phyloP scores from a whole-genome alignment of 2,113 vertebrate genomes.

The Podilymbus podiceps region DNA sequence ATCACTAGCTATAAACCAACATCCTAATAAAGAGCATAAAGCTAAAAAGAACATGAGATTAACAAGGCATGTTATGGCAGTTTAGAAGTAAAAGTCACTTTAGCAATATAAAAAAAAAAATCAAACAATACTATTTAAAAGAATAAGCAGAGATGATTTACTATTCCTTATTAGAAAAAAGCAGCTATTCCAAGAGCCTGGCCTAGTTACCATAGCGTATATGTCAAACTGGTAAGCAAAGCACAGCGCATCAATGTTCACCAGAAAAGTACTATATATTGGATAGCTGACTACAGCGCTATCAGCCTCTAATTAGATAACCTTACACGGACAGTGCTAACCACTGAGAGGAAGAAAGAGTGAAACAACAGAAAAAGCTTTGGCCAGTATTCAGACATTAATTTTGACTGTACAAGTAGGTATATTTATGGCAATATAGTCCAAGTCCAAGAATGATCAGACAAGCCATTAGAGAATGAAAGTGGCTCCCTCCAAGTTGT shows the following conservation, averaged over 20 bases:
- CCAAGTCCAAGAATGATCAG: constrained; percentile 15
- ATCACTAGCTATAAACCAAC: constrained; percentile 9
- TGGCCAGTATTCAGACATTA: not conserved
- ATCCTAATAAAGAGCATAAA: constrained; percentile 20
- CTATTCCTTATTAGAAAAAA: not conserved
- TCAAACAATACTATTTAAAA: not conserved
- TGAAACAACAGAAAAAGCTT: not conserved
- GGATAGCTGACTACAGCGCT: not conserved
- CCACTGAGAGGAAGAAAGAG: not conserved
- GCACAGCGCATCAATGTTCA: accelerated
- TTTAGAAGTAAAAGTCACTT: constrained; percentile 32
- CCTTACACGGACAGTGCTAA: not conserved
- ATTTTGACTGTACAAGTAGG: not conserved
- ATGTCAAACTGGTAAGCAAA: not conserved
- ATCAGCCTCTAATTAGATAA: not conserved
- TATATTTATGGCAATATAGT: not conserved
- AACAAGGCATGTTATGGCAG: not conserved
- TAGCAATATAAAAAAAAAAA: not conserved
- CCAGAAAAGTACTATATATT: not conserved
- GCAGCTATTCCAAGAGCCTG: not conserved
- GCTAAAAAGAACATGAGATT: not conserved
- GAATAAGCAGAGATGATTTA: not conserved
- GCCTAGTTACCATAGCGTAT: not conserved
- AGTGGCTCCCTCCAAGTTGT: not conserved
- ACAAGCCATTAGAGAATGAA: not conserved